Conservation (phyloP, 2,113 vertebrate genomes). For the Octodon degus region DNA sequence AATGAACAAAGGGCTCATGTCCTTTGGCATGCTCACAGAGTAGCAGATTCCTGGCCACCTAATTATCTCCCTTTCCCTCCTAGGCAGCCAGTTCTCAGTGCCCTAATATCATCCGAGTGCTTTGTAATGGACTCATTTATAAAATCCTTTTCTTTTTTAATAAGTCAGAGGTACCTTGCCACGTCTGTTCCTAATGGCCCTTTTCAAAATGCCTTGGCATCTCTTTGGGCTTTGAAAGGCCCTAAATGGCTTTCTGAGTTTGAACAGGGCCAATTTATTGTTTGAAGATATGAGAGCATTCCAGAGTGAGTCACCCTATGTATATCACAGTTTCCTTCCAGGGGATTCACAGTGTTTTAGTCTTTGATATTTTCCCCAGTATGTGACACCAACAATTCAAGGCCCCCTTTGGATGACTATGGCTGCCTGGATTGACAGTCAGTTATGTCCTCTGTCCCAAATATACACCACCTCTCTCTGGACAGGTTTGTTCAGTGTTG, state of each 20-base stretch:
- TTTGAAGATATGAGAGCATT: not conserved
- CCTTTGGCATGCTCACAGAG: constrained; percentile 46
- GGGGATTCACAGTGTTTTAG: not conserved
- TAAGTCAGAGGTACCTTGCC: constrained; percentile 61
- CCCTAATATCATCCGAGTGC: constrained; percentile 35
- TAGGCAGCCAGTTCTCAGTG: constrained; percentile 10
- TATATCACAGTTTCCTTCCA: not conserved
- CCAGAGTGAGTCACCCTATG: constrained; percentile 48
- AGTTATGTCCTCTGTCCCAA: not conserved
- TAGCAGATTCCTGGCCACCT: constrained; percentile 43
- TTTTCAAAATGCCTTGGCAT: constrained; percentile 55
- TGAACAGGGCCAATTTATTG: constrained; percentile 49
- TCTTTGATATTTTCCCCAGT: constrained; percentile 30
- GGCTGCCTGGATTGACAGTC: not conserved
- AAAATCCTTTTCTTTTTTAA: constrained; percentile 63
- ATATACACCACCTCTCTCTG: not conserved
- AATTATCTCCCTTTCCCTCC: constrained; percentile 47
- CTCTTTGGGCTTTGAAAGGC: constrained; percentile 52
- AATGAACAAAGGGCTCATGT: not conserved
- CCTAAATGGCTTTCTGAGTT: constrained; percentile 63
- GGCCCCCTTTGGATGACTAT: not conserved
- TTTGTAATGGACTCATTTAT: constrained; percentile 64
- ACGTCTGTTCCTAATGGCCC: not conserved
- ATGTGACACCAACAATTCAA: not conserved
- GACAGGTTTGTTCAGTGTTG: not conserved